Evolutionary conservation across 2,888 invertebrate species (phyloP).

Genomic region (Nymphalis polychloros): DNA sequence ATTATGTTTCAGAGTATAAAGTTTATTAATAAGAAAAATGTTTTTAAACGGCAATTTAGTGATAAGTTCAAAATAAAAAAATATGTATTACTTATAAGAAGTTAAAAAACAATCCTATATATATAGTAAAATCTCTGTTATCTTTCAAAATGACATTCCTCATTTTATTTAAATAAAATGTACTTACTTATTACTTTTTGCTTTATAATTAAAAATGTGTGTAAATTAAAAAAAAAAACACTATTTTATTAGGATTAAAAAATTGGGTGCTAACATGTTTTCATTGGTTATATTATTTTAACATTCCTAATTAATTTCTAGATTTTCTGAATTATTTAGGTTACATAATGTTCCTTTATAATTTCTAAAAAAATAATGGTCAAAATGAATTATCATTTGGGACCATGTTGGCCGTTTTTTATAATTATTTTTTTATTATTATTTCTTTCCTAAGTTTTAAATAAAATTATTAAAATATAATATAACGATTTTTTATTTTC

Average conservation of each 20-base stretch:
- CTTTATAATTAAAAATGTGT: neutral
- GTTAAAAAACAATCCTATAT: conserved; percentile 4
- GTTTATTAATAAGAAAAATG: conserved; percentile 3
- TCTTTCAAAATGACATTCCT: conserved; percentile 20
- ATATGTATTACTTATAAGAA: neutral
- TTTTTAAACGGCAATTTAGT: conserved; percentile 1
- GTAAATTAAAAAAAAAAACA: conserved; percentile 9
- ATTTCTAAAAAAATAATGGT: conserved; percentile 28
- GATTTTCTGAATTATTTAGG: conserved; percentile 15
- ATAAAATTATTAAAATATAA: conserved; percentile 30
- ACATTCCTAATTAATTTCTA: conserved; percentile 19
- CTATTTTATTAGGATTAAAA: conserved; percentile 23
- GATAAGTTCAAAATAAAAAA: neutral
- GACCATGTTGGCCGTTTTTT: conserved; percentile 28
- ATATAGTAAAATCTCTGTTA: conserved; percentile 1
- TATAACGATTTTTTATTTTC: conserved; percentile 6
- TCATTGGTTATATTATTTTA: conserved; percentile 28
- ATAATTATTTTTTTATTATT: conserved; percentile 16
- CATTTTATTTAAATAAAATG: conserved; percentile 13
- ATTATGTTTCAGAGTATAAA: neutral
- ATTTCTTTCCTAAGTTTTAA: conserved; percentile 30
- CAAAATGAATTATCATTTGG: conserved; percentile 32
- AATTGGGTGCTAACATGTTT: conserved; percentile 33
- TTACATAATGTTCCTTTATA: neutral
- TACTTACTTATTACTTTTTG: neutral